Evolutionary conservation across 2,888 invertebrate genomes (phyloP).

Genomic region (Dugesia japonica): DNA sequence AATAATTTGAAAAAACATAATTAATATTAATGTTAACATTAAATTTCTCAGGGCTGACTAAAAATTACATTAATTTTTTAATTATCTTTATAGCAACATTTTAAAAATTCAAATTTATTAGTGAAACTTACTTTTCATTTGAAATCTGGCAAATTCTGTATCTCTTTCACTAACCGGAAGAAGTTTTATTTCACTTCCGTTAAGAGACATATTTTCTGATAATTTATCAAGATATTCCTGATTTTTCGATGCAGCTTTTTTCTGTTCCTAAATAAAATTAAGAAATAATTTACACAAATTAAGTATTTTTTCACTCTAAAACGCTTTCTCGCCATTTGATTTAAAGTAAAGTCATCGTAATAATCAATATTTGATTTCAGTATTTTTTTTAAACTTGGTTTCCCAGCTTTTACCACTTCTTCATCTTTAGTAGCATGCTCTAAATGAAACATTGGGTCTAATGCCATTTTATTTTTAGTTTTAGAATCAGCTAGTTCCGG

Average conservation of each 20-base stretch:
- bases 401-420: conserved; percentile 31
- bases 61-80: too few relatives aligned
- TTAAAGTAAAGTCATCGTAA: conserved; percentile 32
- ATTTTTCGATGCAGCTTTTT: neutral
- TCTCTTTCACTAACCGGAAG: neutral
- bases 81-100: too few relatives aligned
- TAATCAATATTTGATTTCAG: neutral
- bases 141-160: neutral
- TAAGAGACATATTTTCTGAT: conserved; percentile 17
- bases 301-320: conserved; percentile 23
- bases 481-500: conserved; percentile 48
- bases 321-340: conserved; percentile 30
- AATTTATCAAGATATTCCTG: conserved; percentile 1
- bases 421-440: conserved; percentile 72
- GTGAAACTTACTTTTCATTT: neutral
- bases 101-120: too few relatives aligned
- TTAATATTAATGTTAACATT: too few relatives aligned
- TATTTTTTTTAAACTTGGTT: conserved; percentile 21
- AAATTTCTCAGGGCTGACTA: too few relatives aligned
- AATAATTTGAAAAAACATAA: too few relatives aligned
- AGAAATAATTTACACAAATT: neutral
- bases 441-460: conserved; percentile 91
- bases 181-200: conserved; percentile 21
- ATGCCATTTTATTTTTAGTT: conserved; percentile 54
- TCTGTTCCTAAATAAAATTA: neutral